Percentiles rank a stretch among this genome's conserved stretches.
Evolutionary conservation across 2,797 vertebrate species (phyloP).

Genomic region (Anguilla pacifica): DNA sequence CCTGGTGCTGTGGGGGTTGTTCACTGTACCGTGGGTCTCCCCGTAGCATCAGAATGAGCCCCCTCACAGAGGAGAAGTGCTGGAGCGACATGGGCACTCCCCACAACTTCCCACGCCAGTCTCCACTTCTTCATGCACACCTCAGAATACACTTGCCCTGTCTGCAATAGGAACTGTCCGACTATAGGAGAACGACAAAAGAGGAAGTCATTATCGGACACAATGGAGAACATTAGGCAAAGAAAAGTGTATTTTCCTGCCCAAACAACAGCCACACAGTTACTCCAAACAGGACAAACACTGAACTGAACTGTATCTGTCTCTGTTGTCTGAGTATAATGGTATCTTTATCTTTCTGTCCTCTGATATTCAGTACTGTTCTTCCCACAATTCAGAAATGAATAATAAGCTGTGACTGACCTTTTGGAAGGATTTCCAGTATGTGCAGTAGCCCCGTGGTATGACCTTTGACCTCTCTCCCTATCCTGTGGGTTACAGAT

Average conservation of each 20-base stretch:
- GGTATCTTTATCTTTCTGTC: neutral
- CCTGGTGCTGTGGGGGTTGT: neutral
- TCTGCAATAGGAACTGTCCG: neutral
- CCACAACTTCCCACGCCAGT: neutral
- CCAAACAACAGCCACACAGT: neutral
- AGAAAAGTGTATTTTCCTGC: neutral
- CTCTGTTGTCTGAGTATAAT: neutral
- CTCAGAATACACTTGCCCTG: neutral
- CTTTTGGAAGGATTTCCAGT: neutral
- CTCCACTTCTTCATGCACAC: neutral
- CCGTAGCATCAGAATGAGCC: no score
- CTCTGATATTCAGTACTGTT: constrained; percentile 6
- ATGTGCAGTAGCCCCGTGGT: neutral
- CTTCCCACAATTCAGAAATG: neutral
- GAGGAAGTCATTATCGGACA: neutral
- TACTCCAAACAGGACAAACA: neutral
- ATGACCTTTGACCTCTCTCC: constrained; percentile 17
- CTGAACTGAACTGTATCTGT: neutral
- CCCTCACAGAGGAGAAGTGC: no score
- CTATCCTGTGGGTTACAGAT: constrained; percentile 74
- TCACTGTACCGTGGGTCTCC: no score
- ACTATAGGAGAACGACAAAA: neutral
- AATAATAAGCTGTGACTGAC: neutral
- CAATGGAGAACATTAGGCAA: neutral
- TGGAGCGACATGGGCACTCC: no score